Base-by-base conservation (phyloP, 2,888 invertebrate species). In the Agrilus mali region DNA sequence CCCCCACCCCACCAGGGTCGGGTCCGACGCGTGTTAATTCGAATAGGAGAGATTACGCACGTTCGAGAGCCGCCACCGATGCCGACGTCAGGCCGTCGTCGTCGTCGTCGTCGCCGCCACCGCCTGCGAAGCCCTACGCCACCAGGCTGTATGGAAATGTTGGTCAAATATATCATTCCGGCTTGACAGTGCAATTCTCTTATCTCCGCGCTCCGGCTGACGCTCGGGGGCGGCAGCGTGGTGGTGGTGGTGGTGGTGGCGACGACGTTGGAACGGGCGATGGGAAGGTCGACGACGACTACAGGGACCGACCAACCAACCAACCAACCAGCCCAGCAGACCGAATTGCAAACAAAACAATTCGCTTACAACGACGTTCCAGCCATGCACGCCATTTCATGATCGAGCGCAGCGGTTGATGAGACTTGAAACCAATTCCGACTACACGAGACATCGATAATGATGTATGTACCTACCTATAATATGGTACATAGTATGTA, bases 161-260 rank as follows among this genome's bases (percentile, higher is more conserved):
- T 81, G 82, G 82, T 81, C 82, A 82, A 82, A 84, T 84, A 84
- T 84, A 84, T 84, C 84, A 84, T 84, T 82, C 82, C 72, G 80
- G 79, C 77, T 78, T 83, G 83, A 83, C 83, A 83, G 82, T 82
- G 82, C 83, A 84, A 83, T 84, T 84, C 83, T 82, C 82, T 82
- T 82, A 82, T 82, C 82, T 79, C 69, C 70, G 69, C 69, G 68
- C 71, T 70, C 70, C 72, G 71, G 71, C 72, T 72, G 61, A 59
- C 58, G 62, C 58, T 58, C 59, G 61, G 61, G 60, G 58, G 57
- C 70, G 70, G 72, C 70, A 71, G 63, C 64, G 64, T 51, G 47
- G 49, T 42, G 54, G 49, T 53, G 51, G 47, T 49, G 50, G 44
- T 49, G 57, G 51, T 50, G 53, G 53, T 46, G 46, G 47, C 49